Evolutionary conservation across 2,888 invertebrate genomes (phyloP).

Genomic region (Machimus atricapillus): DNA sequence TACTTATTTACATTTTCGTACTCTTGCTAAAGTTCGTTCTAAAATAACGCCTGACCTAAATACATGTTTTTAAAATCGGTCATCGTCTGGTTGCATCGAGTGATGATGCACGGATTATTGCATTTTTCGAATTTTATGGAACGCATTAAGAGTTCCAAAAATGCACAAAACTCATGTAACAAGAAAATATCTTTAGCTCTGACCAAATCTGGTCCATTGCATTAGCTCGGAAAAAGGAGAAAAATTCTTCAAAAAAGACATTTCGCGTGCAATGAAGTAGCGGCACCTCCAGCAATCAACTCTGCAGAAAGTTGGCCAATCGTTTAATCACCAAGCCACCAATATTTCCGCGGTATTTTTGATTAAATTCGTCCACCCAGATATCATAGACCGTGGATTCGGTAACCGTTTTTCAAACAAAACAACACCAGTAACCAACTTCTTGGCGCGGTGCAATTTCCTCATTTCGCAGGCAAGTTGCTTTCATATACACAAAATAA

Average conservation of each 20-base stretch:
- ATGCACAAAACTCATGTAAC: neutral
- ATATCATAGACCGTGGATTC: neutral
- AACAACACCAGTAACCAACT: neutral
- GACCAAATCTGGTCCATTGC: neutral
- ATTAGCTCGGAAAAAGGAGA: neutral
- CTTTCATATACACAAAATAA: neutral
- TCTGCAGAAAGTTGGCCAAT: neutral
- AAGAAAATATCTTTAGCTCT: neutral
- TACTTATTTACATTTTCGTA: neutral
- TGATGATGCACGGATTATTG: neutral
- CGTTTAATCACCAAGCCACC: neutral
- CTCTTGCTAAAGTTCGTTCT: neutral
- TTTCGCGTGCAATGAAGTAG: neutral
- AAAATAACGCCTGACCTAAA: neutral
- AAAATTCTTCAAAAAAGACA: neutral
- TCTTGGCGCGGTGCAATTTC: neutral
- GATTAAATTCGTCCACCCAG: neutral
- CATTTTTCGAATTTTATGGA: neutral
- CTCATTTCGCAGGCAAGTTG: neutral
- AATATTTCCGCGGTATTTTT: neutral
- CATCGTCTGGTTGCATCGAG: neutral
- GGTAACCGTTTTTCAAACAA: neutral
- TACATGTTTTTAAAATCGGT: neutral
- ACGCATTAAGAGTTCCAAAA: neutral
- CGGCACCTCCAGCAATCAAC: neutral